Evolutionary conservation across 1,140 invertebrate genomes (phyloP).

Genomic region (Chironomus tepperi): DNA sequence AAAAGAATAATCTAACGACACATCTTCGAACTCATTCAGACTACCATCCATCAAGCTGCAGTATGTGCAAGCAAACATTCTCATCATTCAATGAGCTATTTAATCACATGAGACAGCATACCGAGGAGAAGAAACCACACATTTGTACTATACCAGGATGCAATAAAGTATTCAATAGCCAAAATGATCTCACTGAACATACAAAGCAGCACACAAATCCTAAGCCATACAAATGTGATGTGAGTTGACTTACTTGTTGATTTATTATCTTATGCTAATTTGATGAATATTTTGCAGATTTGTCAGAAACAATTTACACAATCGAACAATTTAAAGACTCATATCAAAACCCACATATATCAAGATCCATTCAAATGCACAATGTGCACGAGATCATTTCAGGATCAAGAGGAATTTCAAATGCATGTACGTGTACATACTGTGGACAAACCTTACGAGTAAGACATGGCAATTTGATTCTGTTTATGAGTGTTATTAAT

Average conservation of each 20-base stretch:
- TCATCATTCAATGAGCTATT: constrained; percentile 43
- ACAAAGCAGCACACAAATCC: constrained; percentile 54
- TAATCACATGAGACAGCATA: constrained; percentile 43
- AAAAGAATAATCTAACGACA: constrained; percentile 5
- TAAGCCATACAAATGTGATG: constrained; percentile 52
- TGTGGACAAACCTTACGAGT: constrained; percentile 21
- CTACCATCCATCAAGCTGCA: background rate
- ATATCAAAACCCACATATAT: constrained; percentile 15
- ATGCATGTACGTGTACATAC: constrained; percentile 23
- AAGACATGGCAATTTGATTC: no score
- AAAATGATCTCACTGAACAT: constrained; percentile 44
- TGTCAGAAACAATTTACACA: constrained; percentile 18
- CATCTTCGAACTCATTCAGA: background rate
- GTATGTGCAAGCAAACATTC: constrained; percentile 41
- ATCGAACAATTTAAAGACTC: constrained; percentile 11
- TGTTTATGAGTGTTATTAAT: no score
- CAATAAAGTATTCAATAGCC: constrained; percentile 39
- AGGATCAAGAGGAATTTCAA: background rate
- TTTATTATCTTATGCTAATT: background rate
- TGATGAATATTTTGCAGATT: background rate
- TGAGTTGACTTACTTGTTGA: constrained; percentile 39
- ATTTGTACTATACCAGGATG: constrained; percentile 44
- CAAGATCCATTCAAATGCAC: constrained; percentile 9
- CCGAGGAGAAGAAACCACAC: constrained; percentile 47
- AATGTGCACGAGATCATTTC: constrained; percentile 17